phyloP scores from a whole-genome alignment of 2,113 vertebrate species.

The Macaca mulatta region DNA sequence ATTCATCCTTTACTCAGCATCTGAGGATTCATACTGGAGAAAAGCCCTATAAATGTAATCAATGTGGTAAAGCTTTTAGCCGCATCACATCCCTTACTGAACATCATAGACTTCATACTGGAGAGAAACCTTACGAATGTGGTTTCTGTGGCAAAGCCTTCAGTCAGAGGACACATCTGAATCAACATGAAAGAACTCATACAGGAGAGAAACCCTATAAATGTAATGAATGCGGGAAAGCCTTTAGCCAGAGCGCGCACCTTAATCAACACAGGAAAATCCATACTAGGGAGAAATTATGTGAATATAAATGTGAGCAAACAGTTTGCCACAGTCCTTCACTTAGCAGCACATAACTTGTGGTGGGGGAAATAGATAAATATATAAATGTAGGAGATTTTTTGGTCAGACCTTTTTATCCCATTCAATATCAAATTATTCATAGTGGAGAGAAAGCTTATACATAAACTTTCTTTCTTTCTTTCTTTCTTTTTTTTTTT shows the following conservation, averaged over 20 bases:
- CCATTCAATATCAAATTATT: conserved; percentile 22
- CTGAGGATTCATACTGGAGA: conserved; percentile 80
- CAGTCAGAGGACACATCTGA: conserved; percentile 74
- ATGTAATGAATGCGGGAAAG: conserved; percentile 76
- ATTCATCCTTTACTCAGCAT: conserved; percentile 78
- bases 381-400: conserved; percentile 58
- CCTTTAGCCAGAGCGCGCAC: conserved; percentile 72
- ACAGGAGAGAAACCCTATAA: conserved; percentile 76
- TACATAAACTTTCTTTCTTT: not conserved
- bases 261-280: conserved; percentile 77
- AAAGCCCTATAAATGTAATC: conserved; percentile 74
- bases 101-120: conserved; percentile 86
- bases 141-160: conserved; percentile 78
- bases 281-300: conserved; percentile 73
- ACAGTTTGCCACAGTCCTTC: conserved; percentile 58
- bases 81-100: conserved; percentile 75
- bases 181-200: conserved; percentile 74
- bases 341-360: conserved; percentile 57
- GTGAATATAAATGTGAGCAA: conserved; percentile 63
- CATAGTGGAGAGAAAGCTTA: not conserved
- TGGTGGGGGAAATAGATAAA: conserved; percentile 22
- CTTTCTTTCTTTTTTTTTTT: too few species aligned
- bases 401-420: conserved; percentile 23
- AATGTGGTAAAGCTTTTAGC: conserved; percentile 77
- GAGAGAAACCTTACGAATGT: conserved; percentile 86